Conservation (phyloP, 2,888 invertebrate genomes). For the Strigamia transsilvanica region DNA sequence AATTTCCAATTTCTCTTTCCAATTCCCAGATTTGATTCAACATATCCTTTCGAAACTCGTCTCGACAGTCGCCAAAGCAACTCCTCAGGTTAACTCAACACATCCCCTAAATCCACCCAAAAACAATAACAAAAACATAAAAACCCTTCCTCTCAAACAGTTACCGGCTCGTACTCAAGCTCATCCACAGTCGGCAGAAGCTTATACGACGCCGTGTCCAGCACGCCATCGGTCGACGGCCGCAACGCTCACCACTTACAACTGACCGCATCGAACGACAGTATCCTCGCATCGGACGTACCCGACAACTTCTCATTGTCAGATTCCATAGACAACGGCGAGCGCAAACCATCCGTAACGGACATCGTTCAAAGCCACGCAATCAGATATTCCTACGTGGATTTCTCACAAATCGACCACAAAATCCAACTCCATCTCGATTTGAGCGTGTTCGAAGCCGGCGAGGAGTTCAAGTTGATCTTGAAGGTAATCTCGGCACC, state of each 20-base stretch:
- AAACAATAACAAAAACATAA: too few relatives aligned
- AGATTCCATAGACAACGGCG: neutral
- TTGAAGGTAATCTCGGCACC: constrained; percentile 54
- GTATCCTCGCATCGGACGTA: neutral
- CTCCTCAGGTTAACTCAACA: neutral
- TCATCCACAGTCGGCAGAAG: neutral
- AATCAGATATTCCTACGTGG: constrained; percentile 54
- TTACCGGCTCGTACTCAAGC: neutral
- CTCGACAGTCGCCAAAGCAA: neutral
- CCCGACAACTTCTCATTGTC: neutral
- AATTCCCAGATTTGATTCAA: neutral
- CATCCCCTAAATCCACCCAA: too few relatives aligned
- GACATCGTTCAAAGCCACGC: neutral
- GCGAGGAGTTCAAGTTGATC: constrained; percentile 54
- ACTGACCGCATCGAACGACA: neutral
- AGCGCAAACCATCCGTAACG: neutral
- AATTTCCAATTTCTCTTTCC: too few relatives aligned
- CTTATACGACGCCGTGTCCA: neutral
- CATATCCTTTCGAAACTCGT: neutral
- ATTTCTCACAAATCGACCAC: constrained; percentile 55
- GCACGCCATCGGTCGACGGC: neutral
- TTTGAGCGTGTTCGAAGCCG: constrained; percentile 53
- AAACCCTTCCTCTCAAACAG: too few relatives aligned
- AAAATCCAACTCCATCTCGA: constrained; percentile 54
- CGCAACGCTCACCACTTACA: neutral